Evolutionary conservation across 1,140 invertebrate species (phyloP).

Genomic region (Micrasema minimum): DNA sequence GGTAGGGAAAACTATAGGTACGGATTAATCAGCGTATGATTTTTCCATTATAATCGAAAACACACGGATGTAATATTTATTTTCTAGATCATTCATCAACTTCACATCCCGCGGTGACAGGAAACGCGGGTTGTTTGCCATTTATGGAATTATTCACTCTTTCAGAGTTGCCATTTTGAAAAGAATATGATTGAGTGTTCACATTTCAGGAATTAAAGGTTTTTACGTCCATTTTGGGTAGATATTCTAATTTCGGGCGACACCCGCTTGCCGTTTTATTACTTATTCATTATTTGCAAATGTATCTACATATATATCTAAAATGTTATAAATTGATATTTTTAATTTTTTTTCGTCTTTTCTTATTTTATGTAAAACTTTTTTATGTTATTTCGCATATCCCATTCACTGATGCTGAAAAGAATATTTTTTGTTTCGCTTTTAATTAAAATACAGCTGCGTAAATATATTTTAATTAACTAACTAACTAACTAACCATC

Average conservation of each 20-base stretch:
- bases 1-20: slow-evolving; percentile 5
- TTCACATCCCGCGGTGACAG: slow-evolving; percentile 22
- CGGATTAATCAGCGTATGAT: slow-evolving; percentile 8
- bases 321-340: no score
- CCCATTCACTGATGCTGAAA: no score
- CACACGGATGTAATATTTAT: slow-evolving; percentile 17
- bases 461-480: no score
- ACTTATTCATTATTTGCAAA: no score
- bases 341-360: no score
- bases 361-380: no score
- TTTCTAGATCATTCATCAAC: slow-evolving; percentile 26
- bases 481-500: no score
- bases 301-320: no score
- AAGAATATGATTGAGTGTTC: slow-evolving; percentile 18
- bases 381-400: no score
- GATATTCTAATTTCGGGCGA: neutral
- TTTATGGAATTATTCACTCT: slow-evolving; percentile 25
- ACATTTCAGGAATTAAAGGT: neutral
- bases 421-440: no score
- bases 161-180: slow-evolving; percentile 25
- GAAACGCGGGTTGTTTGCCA: slow-evolving; percentile 7
- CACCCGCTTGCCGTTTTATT: neutral
- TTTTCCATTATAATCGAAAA: slow-evolving; percentile 31
- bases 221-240: neutral
- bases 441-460: no score